Base-by-base conservation (phyloP, 2,797 vertebrate species). In the Luscinia megarhynchos region DNA sequence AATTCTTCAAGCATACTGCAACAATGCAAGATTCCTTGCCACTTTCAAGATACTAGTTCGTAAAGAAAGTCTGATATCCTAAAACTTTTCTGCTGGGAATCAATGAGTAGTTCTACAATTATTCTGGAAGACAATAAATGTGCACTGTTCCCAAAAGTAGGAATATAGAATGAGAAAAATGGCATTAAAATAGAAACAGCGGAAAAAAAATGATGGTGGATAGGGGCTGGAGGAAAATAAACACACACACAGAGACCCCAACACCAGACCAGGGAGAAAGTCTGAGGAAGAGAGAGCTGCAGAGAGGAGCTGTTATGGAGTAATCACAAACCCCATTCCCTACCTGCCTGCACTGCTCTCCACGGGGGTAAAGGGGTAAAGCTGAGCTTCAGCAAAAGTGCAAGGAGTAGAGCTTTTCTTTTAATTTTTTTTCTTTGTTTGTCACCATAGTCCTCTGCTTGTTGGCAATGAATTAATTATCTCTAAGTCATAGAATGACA, bases 321-420 rank as follows among this genome's bases (percentile, higher is more conserved):
- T 29, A 29, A 50, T 17, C 27, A 40, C 12, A 62, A 45, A 11
- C 5, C 7, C 15, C 12, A 34, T 38, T 78, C 12, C 4, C 5
- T 9, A 10, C 15, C 14, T 14, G 17, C 19, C 24, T n/a, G 11
- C 2, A 1, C 8, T 36, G 2, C 19, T 45, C 5, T 3, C 2
- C 12, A 4, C 26, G 15, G 3, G 3, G 17, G 9, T 5, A 30
- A 67, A 74, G 9, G 6, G 34, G 3, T 51, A 58, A 76, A 76
- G 3, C 9, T 67, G 24, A 76, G 4, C 29, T 80, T 54, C 29
- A 45, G 29, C 2, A 58, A 38, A 83, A 70, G 7, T 15, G 2
- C 6, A 41, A 74, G 22, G 12, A 63, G 15, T 27, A 6, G 4
- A 41, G 32, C 0, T 38, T 76, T 45, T 66, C 20, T 41, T 81